phyloP scores from a whole-genome alignment of 2,113 vertebrate species.

The Datnioides undecimradiatus region DNA sequence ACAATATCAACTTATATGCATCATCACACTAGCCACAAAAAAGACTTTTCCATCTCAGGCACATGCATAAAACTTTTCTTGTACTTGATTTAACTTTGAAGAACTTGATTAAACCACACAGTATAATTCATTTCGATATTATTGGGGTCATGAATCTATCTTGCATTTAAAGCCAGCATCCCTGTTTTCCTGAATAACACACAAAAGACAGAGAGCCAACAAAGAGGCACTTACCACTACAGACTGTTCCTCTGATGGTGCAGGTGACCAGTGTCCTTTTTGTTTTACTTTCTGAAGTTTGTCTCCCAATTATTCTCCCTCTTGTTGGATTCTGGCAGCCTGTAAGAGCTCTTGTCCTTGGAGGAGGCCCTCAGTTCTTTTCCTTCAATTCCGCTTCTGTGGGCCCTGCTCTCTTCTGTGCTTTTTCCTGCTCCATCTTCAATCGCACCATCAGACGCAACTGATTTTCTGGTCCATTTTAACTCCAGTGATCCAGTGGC shows the following conservation, averaged over 20 bases:
- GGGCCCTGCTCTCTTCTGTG: not conserved
- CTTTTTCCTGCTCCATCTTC: conserved; percentile 62
- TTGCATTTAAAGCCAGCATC: conserved; percentile 18
- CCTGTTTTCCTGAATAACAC: conserved; percentile 6
- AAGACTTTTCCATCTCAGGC: not conserved
- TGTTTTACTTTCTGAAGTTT: conserved; percentile 16
- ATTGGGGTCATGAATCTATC: not conserved
- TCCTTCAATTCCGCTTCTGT: not conserved
- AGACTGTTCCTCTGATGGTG: not conserved
- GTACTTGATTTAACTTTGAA: not conserved
- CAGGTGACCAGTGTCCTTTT: conserved; percentile 1
- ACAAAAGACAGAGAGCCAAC: conserved; percentile 1
- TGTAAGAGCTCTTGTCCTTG: conserved; percentile 25
- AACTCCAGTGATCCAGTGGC: conserved; percentile 24
- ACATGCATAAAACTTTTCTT: not conserved
- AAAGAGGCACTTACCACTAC: conserved; percentile 57
- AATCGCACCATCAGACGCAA: conserved; percentile 1
- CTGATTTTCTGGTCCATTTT: conserved; percentile 28
- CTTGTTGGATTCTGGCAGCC: not conserved
- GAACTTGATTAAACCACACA: not conserved
- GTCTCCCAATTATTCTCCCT: conserved; percentile 12
- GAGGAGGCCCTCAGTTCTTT: not conserved
- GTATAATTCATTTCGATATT: not conserved
- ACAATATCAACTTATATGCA: conserved; percentile 48
- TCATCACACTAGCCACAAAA: conserved; percentile 6